These are phyloP conservation scores for Armadillidium nasatum DNA, from an alignment of 1,140 invertebrate species.

Conservation along the genomic window DNA sequence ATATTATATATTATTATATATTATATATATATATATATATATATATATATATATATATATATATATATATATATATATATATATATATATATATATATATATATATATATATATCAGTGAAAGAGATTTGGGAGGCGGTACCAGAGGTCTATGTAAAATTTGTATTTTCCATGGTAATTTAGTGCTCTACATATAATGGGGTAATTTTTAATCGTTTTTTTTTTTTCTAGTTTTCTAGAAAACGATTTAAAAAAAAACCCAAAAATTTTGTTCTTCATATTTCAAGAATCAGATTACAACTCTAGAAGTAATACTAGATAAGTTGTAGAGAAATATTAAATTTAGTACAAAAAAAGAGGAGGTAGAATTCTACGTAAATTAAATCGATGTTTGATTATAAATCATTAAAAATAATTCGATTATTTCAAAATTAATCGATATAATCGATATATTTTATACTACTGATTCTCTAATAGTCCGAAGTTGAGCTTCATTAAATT, in stretches of 20 bases:
- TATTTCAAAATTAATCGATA: neutral
- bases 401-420: neutral
- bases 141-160: neutral
- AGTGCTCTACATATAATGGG: neutral
- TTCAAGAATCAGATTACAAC: too few relatives aligned
- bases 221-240: too few relatives aligned
- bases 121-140: neutral
- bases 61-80: neutral
- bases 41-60: neutral
- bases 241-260: too few relatives aligned
- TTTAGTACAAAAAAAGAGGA: too few relatives aligned
- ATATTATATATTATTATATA: too few relatives aligned
- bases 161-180: neutral
- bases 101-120: too few relatives aligned
- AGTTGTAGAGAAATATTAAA: too few relatives aligned
- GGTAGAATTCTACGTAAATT: too few relatives aligned
- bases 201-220: neutral
- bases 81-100: conserved; percentile 6
- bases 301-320: too few relatives aligned
- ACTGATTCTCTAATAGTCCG: neutral
- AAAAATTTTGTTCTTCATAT: too few relatives aligned
- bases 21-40: neutral
- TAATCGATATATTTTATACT: neutral
- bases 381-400: neutral
- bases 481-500: neutral